Percentiles rank a stretch among this genome's conserved stretches.
Conservation (phyloP, 2,797 vertebrate species). For the Otolemur crassicaudatus region DNA sequence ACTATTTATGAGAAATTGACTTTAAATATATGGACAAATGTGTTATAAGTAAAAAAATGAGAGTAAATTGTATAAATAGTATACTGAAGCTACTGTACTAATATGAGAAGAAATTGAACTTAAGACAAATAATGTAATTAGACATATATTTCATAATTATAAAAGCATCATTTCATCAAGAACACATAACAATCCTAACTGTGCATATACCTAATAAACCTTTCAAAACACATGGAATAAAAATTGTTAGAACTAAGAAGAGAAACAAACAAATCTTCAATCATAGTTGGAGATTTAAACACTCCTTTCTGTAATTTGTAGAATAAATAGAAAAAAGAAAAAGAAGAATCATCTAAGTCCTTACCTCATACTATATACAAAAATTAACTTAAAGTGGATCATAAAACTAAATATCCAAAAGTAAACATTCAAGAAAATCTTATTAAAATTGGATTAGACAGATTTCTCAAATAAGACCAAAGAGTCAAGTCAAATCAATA, state of each 20-base stretch:
- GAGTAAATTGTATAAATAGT: not conserved
- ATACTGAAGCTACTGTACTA: conserved; percentile 11
- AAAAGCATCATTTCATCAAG: not conserved
- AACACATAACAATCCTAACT: not conserved
- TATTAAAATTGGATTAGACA: not conserved
- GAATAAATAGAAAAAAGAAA: not conserved
- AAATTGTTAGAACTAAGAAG: not conserved
- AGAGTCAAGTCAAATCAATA: not conserved
- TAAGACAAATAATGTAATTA: not conserved
- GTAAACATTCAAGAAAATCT: not conserved
- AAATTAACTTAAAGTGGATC: conserved; percentile 5
- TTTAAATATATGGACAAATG: not conserved
- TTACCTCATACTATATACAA: not conserved
- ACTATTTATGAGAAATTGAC: not conserved
- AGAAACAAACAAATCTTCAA: not conserved
- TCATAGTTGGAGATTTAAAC: not conserved
- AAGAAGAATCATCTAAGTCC: not conserved
- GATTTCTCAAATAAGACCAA: not conserved
- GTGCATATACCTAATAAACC: not conserved
- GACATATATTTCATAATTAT: not conserved
- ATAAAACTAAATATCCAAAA: not conserved
- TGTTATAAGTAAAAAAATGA: not conserved
- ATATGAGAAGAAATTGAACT: not conserved
- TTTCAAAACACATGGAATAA: conserved; percentile 4
- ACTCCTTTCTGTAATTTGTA: not conserved